These are phyloP conservation scores for Lomographa bimaculata DNA, from an alignment of 2,888 invertebrate genomes.

Conservation along the genomic window DNA sequence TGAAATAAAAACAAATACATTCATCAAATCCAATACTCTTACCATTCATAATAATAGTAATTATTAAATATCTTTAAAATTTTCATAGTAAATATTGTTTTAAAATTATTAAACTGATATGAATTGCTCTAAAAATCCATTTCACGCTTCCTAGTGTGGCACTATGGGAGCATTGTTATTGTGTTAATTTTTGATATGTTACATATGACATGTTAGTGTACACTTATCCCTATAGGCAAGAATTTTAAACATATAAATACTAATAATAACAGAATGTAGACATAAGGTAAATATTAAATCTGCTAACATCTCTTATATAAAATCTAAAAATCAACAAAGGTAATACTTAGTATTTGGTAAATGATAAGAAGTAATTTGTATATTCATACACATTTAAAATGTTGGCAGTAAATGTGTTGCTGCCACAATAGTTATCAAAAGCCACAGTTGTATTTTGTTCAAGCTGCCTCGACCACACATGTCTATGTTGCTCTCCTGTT, in stretches of 20 bases:
- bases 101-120: conserved; percentile 27
- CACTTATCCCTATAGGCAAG: conserved; percentile 39
- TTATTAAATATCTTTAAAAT: too few relatives aligned
- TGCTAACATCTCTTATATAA: conserved; percentile 8
- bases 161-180: conserved; percentile 51
- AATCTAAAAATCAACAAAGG: conserved; percentile 21
- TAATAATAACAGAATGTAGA: conserved; percentile 14
- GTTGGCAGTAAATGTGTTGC: too few relatives aligned
- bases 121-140: conserved; percentile 25
- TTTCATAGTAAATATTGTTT: conserved; percentile 1
- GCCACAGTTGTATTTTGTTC: conserved; percentile 43
- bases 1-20: conserved; percentile 8
- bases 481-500: conserved; percentile 87
- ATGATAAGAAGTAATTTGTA: too few relatives aligned
- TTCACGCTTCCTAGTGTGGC: conserved; percentile 54
- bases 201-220: conserved; percentile 64
- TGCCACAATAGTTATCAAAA: conserved; percentile 42
- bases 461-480: conserved; percentile 84
- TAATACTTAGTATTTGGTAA: too few relatives aligned
- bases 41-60: too few relatives aligned
- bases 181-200: conserved; percentile 56
- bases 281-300: conserved; percentile 11
- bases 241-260: conserved; percentile 29
- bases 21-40: too few relatives aligned
- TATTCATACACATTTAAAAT: too few relatives aligned